Evolutionary conservation across 1,140 invertebrate species (phyloP).

Genomic region (Apis laboriosa): DNA sequence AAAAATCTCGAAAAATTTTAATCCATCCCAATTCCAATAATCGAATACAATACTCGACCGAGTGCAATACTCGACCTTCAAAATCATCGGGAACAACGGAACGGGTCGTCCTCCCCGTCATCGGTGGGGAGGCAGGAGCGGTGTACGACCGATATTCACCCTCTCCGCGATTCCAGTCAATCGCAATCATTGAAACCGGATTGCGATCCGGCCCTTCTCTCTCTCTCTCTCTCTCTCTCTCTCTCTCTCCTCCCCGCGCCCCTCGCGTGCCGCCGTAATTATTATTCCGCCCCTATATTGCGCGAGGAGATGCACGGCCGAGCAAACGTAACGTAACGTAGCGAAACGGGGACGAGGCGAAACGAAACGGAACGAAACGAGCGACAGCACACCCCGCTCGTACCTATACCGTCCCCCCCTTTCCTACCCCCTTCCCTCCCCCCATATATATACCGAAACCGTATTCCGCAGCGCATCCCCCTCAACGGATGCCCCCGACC

Average conservation of each 20-base stretch:
- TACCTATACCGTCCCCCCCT: conserved; percentile 51
- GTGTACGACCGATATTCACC: conserved; percentile 7
- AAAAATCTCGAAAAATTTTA: too few relatives aligned
- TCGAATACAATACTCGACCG: too few relatives aligned
- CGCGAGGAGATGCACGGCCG: conserved; percentile 76
- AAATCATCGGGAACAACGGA: conserved; percentile 9
- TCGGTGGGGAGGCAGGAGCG: background rate
- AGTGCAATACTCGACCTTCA: conserved; percentile 3
- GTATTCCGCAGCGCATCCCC: conserved; percentile 46
- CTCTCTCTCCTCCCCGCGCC: background rate
- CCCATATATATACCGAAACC: conserved; percentile 57
- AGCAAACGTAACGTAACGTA: conserved; percentile 79
- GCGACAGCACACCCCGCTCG: conserved; percentile 60
- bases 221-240: background rate
- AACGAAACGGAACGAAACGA: conserved; percentile 76
- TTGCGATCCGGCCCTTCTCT: conserved; percentile 2
- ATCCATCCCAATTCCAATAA: too few relatives aligned
- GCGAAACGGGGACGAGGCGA: conserved; percentile 77
- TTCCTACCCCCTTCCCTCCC: too few relatives aligned
- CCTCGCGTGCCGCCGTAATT: conserved; percentile 68
- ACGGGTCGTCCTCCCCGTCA: conserved; percentile 1
- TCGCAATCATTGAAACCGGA: conserved; percentile 60
- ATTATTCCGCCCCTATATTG: conserved; percentile 79
- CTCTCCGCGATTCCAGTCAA: conserved; percentile 30
- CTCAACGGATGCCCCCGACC: background rate